phyloP scores from a whole-genome alignment of 2,113 vertebrate genomes.

The Menura novaehollandiae region DNA sequence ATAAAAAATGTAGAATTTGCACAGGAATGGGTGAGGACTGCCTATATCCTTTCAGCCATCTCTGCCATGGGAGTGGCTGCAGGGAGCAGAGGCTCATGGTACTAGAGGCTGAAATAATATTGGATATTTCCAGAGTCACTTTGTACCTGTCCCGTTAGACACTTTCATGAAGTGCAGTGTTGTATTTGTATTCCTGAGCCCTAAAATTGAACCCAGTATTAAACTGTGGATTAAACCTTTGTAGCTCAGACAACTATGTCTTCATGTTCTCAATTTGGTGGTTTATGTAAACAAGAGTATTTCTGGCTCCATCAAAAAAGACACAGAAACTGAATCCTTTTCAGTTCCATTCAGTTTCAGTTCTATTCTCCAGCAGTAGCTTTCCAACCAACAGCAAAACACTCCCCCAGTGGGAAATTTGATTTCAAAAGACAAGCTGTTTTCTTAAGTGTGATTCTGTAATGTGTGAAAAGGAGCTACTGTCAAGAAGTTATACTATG shows the following conservation, averaged over 20 bases:
- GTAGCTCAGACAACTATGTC: background rate
- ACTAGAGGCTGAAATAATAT: background rate
- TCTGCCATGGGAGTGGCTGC: background rate
- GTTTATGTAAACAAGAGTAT: background rate
- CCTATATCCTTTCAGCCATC: background rate
- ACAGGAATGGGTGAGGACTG: background rate
- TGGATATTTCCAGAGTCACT: background rate
- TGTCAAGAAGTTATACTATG: background rate
- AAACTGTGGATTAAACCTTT: background rate
- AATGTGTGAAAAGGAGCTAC: background rate
- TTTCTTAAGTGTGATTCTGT: background rate
- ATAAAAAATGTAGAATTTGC: background rate
- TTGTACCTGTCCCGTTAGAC: background rate
- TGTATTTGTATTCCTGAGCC: background rate
- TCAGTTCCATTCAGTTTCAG: background rate
- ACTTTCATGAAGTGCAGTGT: background rate
- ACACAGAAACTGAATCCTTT: background rate
- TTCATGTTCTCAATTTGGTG: background rate
- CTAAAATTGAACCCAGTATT: background rate
- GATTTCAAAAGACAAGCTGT: background rate
- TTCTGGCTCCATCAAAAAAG: background rate
- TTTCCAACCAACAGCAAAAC: slow-evolving; percentile 19
- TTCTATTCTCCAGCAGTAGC: background rate
- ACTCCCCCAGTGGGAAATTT: background rate
- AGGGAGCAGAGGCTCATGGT: fast-evolving